Evolutionary conservation across 2,113 vertebrate genomes (phyloP).

Genomic region (Macheiramphus alcinus): DNA sequence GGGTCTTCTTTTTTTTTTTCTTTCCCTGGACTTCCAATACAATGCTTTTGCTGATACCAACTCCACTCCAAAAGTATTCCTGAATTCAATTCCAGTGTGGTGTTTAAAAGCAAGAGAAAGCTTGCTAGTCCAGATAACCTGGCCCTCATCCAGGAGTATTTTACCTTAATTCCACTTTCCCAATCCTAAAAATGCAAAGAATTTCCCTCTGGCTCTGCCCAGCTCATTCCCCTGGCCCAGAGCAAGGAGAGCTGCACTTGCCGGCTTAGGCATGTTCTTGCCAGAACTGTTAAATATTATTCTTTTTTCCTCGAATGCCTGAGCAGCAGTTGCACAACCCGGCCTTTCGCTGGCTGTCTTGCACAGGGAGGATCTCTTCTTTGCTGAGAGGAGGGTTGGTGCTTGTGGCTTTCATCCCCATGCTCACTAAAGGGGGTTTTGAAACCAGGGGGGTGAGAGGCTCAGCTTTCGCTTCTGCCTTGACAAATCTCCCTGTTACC

Average conservation of each 20-base stretch:
- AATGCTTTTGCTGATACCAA: neutral
- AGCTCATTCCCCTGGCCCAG: neutral
- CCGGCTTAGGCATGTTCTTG: neutral
- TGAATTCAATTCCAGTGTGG: neutral
- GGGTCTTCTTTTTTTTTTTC: neutral
- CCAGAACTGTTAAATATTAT: neutral
- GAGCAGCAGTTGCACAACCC: neutral
- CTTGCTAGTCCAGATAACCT: neutral
- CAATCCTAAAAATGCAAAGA: neutral
- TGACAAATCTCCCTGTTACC: neutral
- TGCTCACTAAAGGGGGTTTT: neutral
- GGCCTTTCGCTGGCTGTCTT: neutral
- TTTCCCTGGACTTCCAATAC: neutral
- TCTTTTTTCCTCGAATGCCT: neutral
- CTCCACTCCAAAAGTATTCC: neutral
- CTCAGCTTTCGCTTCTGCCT: neutral
- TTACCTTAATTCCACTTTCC: neutral
- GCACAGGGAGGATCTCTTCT: neutral
- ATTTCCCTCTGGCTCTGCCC: conserved; percentile 22
- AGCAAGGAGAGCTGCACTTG: neutral
- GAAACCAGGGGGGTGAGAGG: neutral
- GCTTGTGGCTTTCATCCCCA: neutral
- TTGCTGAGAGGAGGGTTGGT: neutral
- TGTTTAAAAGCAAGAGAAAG: neutral
- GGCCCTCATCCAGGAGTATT: neutral